These are phyloP conservation scores for Andrena praecox DNA, from an alignment of 2,888 invertebrate genomes.

Conservation along the genomic window DNA sequence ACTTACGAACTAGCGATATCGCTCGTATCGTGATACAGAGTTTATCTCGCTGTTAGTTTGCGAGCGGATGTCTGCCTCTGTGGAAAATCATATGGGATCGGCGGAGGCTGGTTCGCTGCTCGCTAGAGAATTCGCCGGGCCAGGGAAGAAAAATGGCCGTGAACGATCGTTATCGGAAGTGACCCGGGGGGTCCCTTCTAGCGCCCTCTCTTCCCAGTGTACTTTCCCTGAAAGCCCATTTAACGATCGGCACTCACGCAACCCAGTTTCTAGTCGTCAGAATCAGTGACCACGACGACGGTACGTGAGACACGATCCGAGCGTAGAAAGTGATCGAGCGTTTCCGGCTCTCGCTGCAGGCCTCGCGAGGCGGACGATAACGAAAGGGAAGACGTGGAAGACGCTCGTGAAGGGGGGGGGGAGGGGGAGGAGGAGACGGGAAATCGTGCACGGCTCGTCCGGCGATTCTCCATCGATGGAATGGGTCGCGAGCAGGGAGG, in stretches of 20 bases:
- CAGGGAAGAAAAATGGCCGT: neutral
- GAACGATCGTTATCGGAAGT: conserved; percentile 18
- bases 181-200: conserved; percentile 22
- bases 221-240: conserved; percentile 40
- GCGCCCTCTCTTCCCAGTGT: neutral
- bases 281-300: conserved; percentile 58
- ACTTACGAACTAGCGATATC: no score
- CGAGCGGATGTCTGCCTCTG: no score
- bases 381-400: conserved; percentile 57
- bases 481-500: neutral
- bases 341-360: conserved; percentile 57
- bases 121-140: neutral
- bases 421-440: neutral
- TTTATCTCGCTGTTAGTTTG: no score
- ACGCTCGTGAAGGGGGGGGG: neutral
- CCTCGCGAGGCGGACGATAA: conserved; percentile 28
- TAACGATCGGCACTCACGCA: conserved; percentile 44
- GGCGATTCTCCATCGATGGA: neutral
- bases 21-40: no score
- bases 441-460: neutral
- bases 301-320: conserved; percentile 57
- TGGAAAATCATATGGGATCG: conserved; percentile 35
- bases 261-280: conserved; percentile 63
- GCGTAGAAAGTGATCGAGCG: conserved; percentile 69
- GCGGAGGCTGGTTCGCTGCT: conserved; percentile 33